These are phyloP conservation scores for Cepphus grylle DNA, from an alignment of 2,113 vertebrate species.

Conservation along the genomic window DNA sequence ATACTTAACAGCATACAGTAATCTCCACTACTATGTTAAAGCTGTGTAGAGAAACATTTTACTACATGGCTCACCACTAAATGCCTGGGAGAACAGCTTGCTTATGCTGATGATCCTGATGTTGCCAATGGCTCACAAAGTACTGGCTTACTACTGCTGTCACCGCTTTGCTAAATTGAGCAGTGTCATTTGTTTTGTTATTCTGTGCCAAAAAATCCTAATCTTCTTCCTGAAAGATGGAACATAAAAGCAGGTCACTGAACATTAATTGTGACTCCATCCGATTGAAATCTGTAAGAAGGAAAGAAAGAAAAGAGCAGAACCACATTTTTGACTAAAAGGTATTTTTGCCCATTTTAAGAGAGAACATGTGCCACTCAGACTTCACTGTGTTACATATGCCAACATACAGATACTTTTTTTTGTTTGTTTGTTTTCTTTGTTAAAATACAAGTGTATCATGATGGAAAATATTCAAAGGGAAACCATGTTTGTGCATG, in stretches of 20 bases:
- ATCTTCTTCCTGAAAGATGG: background rate
- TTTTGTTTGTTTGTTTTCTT: background rate
- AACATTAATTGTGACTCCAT: background rate
- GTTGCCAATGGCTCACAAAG: background rate
- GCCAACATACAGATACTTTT: background rate
- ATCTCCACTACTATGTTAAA: background rate
- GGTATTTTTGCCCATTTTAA: background rate
- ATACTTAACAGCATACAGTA: background rate
- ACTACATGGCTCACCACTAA: background rate
- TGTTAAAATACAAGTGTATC: background rate
- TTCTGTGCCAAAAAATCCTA: background rate
- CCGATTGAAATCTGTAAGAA: background rate
- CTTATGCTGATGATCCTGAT: background rate
- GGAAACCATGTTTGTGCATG: background rate
- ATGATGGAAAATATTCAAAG: background rate
- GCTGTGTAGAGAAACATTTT: background rate
- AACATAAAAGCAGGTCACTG: background rate
- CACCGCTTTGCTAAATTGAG: background rate
- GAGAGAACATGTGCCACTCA: background rate
- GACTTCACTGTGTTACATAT: background rate
- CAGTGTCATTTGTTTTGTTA: background rate
- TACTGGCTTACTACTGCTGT: conserved; percentile 1
- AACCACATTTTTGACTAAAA: background rate
- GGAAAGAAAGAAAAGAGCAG: background rate
- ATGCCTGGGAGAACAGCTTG: background rate